Evolutionary conservation across 2,797 vertebrate genomes (phyloP).

Genomic region (Scolopax bukidnonensis): DNA sequence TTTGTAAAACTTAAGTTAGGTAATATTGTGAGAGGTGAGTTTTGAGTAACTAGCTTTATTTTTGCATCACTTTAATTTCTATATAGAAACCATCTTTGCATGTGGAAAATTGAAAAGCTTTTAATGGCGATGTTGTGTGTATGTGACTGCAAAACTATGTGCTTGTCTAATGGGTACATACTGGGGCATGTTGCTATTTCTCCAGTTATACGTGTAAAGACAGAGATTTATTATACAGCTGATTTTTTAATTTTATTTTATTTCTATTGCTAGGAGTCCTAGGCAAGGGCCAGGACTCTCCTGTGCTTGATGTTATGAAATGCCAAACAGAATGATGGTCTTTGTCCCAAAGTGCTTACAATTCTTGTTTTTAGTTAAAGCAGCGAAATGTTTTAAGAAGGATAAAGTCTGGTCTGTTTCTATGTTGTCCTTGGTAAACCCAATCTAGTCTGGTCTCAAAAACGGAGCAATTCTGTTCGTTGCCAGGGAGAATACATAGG

Average conservation of each 20-base stretch:
- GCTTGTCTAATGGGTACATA: background rate
- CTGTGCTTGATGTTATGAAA: conserved; percentile 21
- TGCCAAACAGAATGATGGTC: conserved; percentile 38
- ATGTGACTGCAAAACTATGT: background rate
- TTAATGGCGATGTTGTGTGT: background rate
- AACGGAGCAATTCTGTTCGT: conserved; percentile 64
- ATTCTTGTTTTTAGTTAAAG: conserved; percentile 31
- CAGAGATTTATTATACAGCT: background rate
- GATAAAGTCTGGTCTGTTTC: conserved; percentile 67
- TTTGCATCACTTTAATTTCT: background rate
- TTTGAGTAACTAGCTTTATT: conserved; percentile 30
- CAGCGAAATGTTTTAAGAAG: conserved; percentile 29
- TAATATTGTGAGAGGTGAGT: background rate
- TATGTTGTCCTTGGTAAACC: conserved; percentile 69
- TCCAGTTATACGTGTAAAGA: background rate
- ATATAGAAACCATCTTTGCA: background rate
- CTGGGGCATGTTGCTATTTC: background rate
- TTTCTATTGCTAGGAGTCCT: background rate
- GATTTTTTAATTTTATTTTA: background rate
- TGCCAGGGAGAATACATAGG: conserved; percentile 74
- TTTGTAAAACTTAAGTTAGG: conserved; percentile 43
- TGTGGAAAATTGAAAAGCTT: background rate
- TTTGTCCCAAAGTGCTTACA: conserved; percentile 47
- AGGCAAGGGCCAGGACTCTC: background rate
- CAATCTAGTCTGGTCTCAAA: conserved; percentile 68